Evolutionary conservation across 1,140 invertebrate genomes (phyloP).

Genomic region (Drosophila oshimai): DNA sequence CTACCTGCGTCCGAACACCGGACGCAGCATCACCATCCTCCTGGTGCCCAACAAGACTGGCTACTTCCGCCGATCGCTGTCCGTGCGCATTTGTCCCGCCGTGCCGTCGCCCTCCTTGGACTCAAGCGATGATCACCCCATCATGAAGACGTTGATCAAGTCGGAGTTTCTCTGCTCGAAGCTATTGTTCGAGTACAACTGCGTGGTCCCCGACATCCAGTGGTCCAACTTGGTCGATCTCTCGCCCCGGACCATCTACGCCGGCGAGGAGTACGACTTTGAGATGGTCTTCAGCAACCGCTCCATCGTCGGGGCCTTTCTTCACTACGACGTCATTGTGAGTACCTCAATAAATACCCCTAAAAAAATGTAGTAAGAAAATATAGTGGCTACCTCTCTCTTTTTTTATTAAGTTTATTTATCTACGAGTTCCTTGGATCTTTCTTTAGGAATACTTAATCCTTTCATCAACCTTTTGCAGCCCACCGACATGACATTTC

Average conservation of each 20-base stretch:
- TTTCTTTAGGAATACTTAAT: too few species aligned
- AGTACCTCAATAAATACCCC: neutral
- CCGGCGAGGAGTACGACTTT: slow-evolving; percentile 60
- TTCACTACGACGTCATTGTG: slow-evolving; percentile 71
- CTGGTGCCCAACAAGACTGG: slow-evolving; percentile 66
- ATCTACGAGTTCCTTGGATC: too few species aligned
- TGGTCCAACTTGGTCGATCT: slow-evolving; percentile 53
- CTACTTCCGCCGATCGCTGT: slow-evolving; percentile 55
- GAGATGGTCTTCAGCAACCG: slow-evolving; percentile 59
- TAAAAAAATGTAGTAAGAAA: neutral
- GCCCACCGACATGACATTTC: slow-evolving; percentile 62
- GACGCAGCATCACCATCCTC: slow-evolving; percentile 62
- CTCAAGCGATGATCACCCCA: slow-evolving; percentile 17
- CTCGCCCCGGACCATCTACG: slow-evolving; percentile 38
- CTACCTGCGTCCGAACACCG: slow-evolving; percentile 65
- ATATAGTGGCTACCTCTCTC: too few species aligned
- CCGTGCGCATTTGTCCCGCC: slow-evolving; percentile 61
- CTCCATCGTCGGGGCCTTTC: slow-evolving; percentile 50
- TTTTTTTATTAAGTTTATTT: too few species aligned
- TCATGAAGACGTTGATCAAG: slow-evolving; percentile 25
- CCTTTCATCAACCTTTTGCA: neutral
- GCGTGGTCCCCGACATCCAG: slow-evolving; percentile 50
- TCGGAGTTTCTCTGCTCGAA: slow-evolving; percentile 62
- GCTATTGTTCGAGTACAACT: slow-evolving; percentile 71
- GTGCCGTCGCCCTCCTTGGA: neutral